Evolutionary conservation across 2,888 invertebrate species (phyloP), one percentile per base, ranked within the genome.

Genomic region (Laothoe populi): DNA sequence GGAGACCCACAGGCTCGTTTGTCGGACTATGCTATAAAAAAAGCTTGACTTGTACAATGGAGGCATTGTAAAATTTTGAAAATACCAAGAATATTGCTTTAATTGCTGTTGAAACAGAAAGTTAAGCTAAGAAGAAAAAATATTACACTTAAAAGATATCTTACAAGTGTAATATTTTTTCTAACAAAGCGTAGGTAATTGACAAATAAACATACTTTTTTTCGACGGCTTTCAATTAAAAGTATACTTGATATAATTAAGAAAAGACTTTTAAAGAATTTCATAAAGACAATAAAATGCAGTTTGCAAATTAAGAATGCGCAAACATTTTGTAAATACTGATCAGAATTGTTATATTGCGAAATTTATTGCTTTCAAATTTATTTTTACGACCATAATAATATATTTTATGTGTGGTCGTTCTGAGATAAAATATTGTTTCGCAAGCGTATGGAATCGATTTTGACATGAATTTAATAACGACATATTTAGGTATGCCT

Each of bases 381-480:
- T 53, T 53, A 42, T 40, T 46, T 53, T 53, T 53, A 53, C 19
- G 16, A 19, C 31, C 31, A 4, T 53, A 49, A 13, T 21, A n/a
- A n/a, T n/a, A 42, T 42, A 58, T 58, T 58, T 24, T 42, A 42
- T 58, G 13, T 42, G 3, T n/a, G 42, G 40, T 16, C 23, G 40
- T 58, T 58, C 13, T 35, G 31, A 24, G 16, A 42, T 11, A 58
- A 58, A 11, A 40, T 19, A 44, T 3, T 4, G 4, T 57, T 40
- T 40, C 23, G 59, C 49, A 61, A 63, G 59, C 38, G 48, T 26
- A 58, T 42, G 42, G 21, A 23, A 57, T 13, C 57, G 21, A 42
- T 58, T 44, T 35, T 45, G 60, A 60, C 46, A 46, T 53, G 35
- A 35, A 53, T 59, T 44, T 44, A 42, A 44, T 42, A 1, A 19